Base-by-base conservation (phyloP, 2,888 invertebrate genomes). In the Piscicola geometra region DNA sequence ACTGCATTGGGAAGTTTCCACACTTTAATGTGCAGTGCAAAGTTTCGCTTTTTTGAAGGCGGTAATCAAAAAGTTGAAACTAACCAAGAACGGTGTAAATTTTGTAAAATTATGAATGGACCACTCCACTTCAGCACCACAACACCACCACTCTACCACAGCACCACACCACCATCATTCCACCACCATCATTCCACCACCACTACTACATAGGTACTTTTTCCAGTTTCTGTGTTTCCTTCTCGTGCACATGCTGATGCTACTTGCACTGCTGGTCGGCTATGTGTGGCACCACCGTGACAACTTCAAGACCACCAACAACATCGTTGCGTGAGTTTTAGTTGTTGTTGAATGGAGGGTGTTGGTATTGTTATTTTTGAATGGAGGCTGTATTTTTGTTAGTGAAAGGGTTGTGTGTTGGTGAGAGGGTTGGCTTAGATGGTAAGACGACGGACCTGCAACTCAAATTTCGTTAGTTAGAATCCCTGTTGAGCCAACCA, bases 151-250 rank as follows among this genome's bases (percentile, higher is more conserved):
- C n/a, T n/a, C n/a, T n/a, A n/a, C n/a, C n/a, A n/a, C n/a, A n/a
- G n/a, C n/a, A n/a, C n/a, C n/a, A n/a, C n/a, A n/a, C n/a, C n/a
- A n/a, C n/a, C n/a, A n/a, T n/a, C n/a, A n/a, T 15, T 18, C 25
- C 12, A 56, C 3, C 9, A 56, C 60, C 5, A 56, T n/a, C 60
- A 56, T 56, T 21, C 5, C 25, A 25, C 5, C 5, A 56, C 25
- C 5, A 56, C 25, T 15, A 56, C n/a, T 5, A 56, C 60, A 56
- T n/a, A 56, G 96, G 84, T 97, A 95, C 87, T 99, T 99, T 89
- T 98, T 99, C 88, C 93, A 96, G 89, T 99, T 99, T 87, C 91
- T 99, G 79, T 90, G 96, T 85, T 94, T 95, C 77, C 89, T 99
- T 79, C 94, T 94, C 83, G 89, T 95, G 83, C 98, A 99, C 87